phyloP scores from a whole-genome alignment of 1,140 invertebrate genomes.

The Drosophila ficusphila region DNA sequence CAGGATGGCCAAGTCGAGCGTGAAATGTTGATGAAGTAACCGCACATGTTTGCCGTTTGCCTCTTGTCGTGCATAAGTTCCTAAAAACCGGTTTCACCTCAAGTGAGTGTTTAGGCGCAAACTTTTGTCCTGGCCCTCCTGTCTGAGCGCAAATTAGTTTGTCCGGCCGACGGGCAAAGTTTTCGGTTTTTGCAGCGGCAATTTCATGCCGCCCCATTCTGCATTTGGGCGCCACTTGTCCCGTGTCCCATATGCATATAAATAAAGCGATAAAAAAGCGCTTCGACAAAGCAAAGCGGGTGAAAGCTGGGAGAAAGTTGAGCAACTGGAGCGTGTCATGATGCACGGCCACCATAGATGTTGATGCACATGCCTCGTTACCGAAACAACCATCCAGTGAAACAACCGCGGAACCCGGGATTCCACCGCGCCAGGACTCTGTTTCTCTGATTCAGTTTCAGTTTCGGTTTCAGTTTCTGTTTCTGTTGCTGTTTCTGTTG shows the following conservation, averaged over 20 bases:
- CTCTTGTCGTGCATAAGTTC: constrained; percentile 29
- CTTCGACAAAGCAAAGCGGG: constrained; percentile 14
- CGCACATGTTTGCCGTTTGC: constrained; percentile 61
- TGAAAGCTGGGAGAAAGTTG: constrained; percentile 49
- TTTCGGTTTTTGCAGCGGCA: constrained; percentile 66
- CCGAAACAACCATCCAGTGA: constrained; percentile 33
- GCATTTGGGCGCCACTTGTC: constrained; percentile 45
- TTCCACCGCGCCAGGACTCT: constrained; percentile 51
- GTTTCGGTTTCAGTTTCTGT: constrained; percentile 48
- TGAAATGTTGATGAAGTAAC: constrained; percentile 81
- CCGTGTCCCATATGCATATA: constrained; percentile 75
- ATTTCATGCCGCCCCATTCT: constrained; percentile 48
- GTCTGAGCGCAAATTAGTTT: constrained; percentile 74
- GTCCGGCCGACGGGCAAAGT: constrained; percentile 48
- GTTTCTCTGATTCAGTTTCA: constrained; percentile 52
- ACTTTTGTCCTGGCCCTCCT: constrained; percentile 34
- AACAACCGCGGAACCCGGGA: constrained; percentile 55
- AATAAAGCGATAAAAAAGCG: constrained; percentile 68
- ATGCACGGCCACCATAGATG: constrained; percentile 61
- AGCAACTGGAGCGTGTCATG: constrained; percentile 79
- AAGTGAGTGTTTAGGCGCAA: constrained; percentile 69
- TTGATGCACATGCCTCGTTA: constrained; percentile 61
- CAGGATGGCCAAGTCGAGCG: constrained; percentile 63
- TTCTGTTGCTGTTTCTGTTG: constrained; percentile 56
- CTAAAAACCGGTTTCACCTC: constrained; percentile 38